Conservation (phyloP, 2,888 invertebrate species). For the Hoplodrina ambigua region DNA sequence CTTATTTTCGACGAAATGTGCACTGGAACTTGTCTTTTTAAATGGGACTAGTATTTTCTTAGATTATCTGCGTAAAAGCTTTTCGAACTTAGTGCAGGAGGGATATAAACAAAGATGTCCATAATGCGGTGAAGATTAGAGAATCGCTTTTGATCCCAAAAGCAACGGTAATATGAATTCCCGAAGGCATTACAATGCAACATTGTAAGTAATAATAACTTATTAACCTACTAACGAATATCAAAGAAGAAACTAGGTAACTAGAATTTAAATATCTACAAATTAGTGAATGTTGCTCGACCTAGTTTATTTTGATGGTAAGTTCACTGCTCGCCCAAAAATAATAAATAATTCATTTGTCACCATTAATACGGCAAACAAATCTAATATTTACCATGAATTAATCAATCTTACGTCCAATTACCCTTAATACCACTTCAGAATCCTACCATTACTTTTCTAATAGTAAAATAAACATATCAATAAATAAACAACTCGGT, state of each 20-base stretch:
- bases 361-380: background rate
- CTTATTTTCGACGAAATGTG: background rate
- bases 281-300: background rate
- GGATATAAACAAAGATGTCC: slow-evolving; percentile 29
- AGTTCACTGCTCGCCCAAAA: background rate
- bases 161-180: slow-evolving; percentile 66
- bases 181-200: slow-evolving; percentile 64
- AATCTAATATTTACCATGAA: background rate
- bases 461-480: slow-evolving; percentile 27
- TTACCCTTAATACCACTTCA: background rate
- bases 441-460: slow-evolving; percentile 1
- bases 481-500: slow-evolving; percentile 39
- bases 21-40: background rate
- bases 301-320: background rate
- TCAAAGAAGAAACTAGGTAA: background rate
- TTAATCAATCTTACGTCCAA: background rate
- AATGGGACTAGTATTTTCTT: background rate
- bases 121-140: slow-evolving; percentile 18
- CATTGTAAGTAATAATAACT: slow-evolving; percentile 47
- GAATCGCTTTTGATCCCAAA: slow-evolving; percentile 57
- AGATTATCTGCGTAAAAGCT: background rate
- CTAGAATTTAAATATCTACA: background rate
- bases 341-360: background rate
- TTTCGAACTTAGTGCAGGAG: slow-evolving; percentile 2
- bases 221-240: background rate